A percentile compares a stretch with the other conserved stretches of the same genome.
Evolutionary conservation across 2,113 vertebrate genomes (phyloP).

Genomic region (Istiophorus platypterus): DNA sequence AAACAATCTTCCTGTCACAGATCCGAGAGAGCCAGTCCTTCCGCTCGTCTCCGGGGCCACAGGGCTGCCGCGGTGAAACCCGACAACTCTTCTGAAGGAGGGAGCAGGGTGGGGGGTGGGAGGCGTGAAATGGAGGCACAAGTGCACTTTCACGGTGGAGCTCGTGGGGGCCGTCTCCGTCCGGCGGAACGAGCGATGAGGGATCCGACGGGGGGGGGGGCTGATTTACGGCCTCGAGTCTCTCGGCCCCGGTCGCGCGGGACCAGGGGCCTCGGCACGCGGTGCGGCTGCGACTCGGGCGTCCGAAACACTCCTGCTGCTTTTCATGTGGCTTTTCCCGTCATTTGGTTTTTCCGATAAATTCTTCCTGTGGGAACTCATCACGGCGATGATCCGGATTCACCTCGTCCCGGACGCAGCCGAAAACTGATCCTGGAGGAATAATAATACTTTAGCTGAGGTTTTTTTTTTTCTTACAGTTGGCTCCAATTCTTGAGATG

Average conservation of each 20-base stretch:
- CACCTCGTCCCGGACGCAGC: neutral
- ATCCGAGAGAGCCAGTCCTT: slow-evolving; percentile 19
- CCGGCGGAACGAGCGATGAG: neutral
- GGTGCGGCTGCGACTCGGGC: too few relatives aligned
- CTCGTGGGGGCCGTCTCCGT: neutral
- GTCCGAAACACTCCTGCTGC: too few relatives aligned
- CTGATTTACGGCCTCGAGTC: neutral
- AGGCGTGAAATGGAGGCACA: slow-evolving; percentile 65
- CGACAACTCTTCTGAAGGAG: slow-evolving; percentile 63
- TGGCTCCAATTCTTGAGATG: neutral
- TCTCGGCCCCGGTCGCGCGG: neutral
- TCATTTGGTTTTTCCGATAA: neutral
- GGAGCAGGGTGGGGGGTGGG: too few relatives aligned
- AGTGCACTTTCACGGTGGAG: slow-evolving; percentile 50
- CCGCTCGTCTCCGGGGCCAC: slow-evolving; percentile 36
- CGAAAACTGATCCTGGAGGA: too few relatives aligned
- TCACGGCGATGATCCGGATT: neutral
- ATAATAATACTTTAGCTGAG: neutral
- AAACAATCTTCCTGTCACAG: slow-evolving; percentile 36
- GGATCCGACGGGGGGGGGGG: slow-evolving; percentile 19
- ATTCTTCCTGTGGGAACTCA: neutral
- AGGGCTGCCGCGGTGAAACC: slow-evolving; percentile 50
- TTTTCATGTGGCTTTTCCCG: too few relatives aligned
- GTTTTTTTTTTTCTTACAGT: neutral
- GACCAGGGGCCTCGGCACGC: too few relatives aligned